Conservation (phyloP, 2,888 invertebrate species). For the Cenopis cana region DNA sequence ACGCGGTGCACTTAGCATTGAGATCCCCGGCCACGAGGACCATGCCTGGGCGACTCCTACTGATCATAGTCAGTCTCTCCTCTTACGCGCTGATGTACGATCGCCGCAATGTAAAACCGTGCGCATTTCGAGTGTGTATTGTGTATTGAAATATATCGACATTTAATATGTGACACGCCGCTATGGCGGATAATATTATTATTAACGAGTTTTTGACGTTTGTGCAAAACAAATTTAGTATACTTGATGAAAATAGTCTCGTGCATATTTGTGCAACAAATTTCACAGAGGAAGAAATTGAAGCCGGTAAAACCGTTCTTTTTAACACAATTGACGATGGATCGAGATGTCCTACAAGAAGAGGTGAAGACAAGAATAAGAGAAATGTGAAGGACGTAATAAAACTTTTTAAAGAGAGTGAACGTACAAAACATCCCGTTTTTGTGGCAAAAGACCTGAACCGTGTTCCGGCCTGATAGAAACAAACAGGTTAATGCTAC, state of each 20-base stretch:
- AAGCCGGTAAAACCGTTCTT: neutral
- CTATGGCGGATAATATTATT: neutral
- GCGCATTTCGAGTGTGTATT: no score
- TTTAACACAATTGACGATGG: neutral
- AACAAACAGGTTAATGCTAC: no score
- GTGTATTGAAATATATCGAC: no score
- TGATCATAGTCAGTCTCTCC: no score
- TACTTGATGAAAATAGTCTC: neutral
- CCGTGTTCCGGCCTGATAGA: no score
- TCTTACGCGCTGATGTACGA: no score
- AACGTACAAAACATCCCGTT: neutral
- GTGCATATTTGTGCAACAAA: neutral
- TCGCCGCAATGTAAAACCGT: no score
- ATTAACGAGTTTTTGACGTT: constrained; percentile 1
- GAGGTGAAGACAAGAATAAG: constrained; percentile 1
- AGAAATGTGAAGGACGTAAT: constrained; percentile 5
- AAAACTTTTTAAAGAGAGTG: neutral
- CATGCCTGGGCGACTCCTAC: no score
- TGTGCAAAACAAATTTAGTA: neutral
- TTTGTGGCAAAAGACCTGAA: constrained; percentile 11
- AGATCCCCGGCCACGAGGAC: no score
- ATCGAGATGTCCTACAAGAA: constrained; percentile 1
- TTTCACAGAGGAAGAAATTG: neutral
- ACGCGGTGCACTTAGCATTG: no score
- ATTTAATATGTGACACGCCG: no score